Conservation (phyloP, 2,888 invertebrate genomes). For the Epistrophe eligans region DNA sequence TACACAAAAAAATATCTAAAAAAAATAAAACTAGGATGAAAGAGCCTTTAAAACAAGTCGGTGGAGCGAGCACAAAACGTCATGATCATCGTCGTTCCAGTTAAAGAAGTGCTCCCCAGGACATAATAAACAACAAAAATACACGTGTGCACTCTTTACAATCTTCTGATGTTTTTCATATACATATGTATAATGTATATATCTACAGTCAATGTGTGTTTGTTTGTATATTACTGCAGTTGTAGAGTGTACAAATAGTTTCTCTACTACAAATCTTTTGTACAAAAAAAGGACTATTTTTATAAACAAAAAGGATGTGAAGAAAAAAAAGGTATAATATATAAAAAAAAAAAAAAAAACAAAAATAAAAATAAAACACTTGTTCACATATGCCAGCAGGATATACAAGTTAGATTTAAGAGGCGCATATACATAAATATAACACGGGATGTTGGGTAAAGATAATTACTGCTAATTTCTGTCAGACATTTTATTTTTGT, state of each 20-base stretch:
- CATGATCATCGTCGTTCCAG: constrained; percentile 63
- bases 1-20: neutral
- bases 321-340: neutral
- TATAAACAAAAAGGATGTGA: constrained; percentile 28
- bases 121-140: constrained; percentile 64
- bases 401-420: constrained; percentile 35
- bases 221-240: constrained; percentile 61
- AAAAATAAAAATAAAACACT: constrained; percentile 6
- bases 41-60: constrained; percentile 37
- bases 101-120: constrained; percentile 68
- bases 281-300: constrained; percentile 10
- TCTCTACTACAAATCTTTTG: constrained; percentile 21
- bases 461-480: constrained; percentile 61
- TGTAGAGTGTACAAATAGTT: constrained; percentile 54
- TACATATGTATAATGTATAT: neutral
- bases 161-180: neutral
- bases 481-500: constrained; percentile 14
- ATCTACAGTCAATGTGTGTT: neutral
- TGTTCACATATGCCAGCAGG: constrained; percentile 15
- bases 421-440: constrained; percentile 28
- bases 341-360: too few species aligned
- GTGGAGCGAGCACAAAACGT: constrained; percentile 12
- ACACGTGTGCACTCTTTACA: constrained; percentile 48
- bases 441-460: constrained; percentile 47
- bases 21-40: constrained; percentile 26